phyloP scores from a whole-genome alignment of 2,113 vertebrate species.

The Cepphus grylle region DNA sequence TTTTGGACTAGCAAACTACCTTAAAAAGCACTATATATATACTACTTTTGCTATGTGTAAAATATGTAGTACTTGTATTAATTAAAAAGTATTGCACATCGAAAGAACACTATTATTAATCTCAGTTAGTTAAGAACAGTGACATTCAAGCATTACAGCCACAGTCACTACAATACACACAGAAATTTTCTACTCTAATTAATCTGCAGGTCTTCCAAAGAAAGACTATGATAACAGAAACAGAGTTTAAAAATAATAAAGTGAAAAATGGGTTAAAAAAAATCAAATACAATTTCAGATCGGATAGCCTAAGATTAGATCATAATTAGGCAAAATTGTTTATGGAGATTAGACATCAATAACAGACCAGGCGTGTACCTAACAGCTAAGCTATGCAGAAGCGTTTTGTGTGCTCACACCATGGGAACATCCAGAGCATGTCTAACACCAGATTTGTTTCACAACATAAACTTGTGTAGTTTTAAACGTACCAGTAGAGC shows the following conservation, averaged over 20 bases:
- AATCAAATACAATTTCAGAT: not conserved
- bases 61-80: not conserved
- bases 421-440: slow-evolving; percentile 1
- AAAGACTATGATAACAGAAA: not conserved
- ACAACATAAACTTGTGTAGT: slow-evolving; percentile 11
- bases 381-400: not conserved
- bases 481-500: not conserved
- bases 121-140: not conserved
- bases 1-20: not conserved
- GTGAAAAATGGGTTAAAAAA: not conserved
- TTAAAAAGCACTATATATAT: not conserved
- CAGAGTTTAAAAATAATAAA: not conserved
- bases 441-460: slow-evolving; percentile 33
- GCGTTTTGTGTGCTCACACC: not conserved
- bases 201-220: not conserved
- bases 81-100: not conserved
- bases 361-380: not conserved
- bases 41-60: not conserved
- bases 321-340: not conserved
- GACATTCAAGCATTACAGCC: not conserved
- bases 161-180: not conserved
- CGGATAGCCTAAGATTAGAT: not conserved
- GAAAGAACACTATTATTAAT: not conserved
- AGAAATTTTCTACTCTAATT: not conserved
- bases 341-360: not conserved